These are phyloP conservation scores for Masnerella sp. DNA, from an alignment of 2,888 invertebrate genomes.

Conservation along the genomic window DNA sequence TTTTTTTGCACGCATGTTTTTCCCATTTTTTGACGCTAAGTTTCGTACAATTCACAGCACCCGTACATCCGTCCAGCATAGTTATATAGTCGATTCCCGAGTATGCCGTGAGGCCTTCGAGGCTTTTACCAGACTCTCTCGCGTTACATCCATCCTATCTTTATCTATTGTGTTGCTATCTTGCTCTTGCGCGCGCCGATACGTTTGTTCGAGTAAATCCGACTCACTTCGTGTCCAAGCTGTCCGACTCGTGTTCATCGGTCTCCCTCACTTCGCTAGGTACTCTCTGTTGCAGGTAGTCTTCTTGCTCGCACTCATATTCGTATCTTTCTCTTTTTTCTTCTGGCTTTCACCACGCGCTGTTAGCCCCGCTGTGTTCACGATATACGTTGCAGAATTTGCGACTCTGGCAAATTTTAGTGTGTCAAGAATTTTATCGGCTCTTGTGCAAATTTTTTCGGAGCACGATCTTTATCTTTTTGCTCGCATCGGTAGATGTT, in stretches of 20 bases:
- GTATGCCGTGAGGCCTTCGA: conserved; percentile 51
- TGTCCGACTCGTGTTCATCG: conserved; percentile 40
- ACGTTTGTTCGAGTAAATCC: conserved; percentile 51
- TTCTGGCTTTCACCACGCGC: conserved; percentile 53
- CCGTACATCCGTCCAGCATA: conserved; percentile 25
- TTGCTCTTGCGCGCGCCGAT: conserved; percentile 15
- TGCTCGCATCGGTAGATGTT: no score
- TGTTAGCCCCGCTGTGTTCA: conserved; percentile 43
- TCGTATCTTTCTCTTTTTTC: conserved; percentile 37
- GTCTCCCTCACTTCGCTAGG: conserved; percentile 21
- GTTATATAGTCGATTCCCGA: conserved; percentile 23
- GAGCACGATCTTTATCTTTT: no score
- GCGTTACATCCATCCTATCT: conserved; percentile 46
- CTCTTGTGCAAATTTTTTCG: conserved; percentile 20
- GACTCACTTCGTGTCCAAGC: conserved; percentile 45
- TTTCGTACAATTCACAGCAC: conserved; percentile 39
- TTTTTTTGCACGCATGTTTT: conserved; percentile 46
- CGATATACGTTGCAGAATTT: conserved; percentile 54
- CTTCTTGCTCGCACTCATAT: neutral
- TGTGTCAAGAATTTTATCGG: conserved; percentile 53
- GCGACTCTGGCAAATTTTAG: conserved; percentile 52
- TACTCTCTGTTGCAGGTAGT: conserved; percentile 11
- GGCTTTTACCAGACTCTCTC: conserved; percentile 57
- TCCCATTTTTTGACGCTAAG: conserved; percentile 41
- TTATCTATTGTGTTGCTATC: conserved; percentile 19